phyloP scores from a whole-genome alignment of 2,888 invertebrate species.

The Chaitophorus viminalis region DNA sequence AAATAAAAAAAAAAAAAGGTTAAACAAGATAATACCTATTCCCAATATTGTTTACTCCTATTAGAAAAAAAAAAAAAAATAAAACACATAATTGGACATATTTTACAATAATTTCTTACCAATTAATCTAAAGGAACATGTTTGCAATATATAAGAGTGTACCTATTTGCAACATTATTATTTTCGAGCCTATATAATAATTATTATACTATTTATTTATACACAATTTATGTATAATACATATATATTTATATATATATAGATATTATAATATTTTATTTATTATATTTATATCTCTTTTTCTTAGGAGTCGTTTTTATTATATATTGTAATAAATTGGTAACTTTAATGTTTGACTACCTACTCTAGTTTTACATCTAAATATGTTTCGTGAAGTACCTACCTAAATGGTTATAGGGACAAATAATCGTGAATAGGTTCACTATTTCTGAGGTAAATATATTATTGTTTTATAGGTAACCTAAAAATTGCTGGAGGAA shows the following conservation, averaged over 20 bases:
- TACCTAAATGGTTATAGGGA: conserved; percentile 12
- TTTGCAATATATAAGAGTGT: conserved; percentile 54
- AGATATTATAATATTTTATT: conserved; percentile 10
- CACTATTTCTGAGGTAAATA: conserved; percentile 43
- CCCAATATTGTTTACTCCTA: conserved; percentile 54
- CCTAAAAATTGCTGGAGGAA: conserved; percentile 53
- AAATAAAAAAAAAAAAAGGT: conserved; percentile 57
- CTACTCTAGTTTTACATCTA: conserved; percentile 41
- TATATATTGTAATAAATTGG: conserved; percentile 52
- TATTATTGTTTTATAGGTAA: conserved; percentile 48
- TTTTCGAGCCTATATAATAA: conserved; percentile 41
- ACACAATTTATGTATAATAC: conserved; percentile 17
- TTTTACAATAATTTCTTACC: conserved; percentile 60
- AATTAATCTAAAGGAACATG: conserved; percentile 61
- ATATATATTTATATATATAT: background rate
- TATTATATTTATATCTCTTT: conserved; percentile 31
- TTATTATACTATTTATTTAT: conserved; percentile 14
- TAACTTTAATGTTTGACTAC: conserved; percentile 59
- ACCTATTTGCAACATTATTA: conserved; percentile 45
- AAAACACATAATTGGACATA: conserved; percentile 50
- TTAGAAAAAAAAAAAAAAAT: conserved; percentile 41
- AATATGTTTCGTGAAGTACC: conserved; percentile 26
- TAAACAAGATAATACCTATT: conserved; percentile 61
- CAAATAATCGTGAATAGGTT: conserved; percentile 29
- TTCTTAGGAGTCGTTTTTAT: conserved; percentile 54